Base-by-base conservation (phyloP, 2,888 invertebrate genomes). In the Gymnosoma rotundatum region DNA sequence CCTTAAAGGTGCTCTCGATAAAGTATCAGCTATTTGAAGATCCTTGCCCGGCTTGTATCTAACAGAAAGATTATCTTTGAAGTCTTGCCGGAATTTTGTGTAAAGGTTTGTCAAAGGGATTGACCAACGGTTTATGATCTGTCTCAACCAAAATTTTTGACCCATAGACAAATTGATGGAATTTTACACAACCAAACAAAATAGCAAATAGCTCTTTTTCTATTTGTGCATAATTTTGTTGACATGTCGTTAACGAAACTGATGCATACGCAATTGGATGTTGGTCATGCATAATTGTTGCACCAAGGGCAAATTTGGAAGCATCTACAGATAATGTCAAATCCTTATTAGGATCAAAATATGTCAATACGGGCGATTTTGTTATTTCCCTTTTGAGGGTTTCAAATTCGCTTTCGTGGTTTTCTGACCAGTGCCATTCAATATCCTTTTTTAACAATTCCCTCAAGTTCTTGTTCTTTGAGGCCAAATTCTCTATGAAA, bases 401-500 rank as follows among this genome's bases (percentile, higher is more conserved):
- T 21, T 72, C 50, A 45, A 83, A 81, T 25, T 83, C 78, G 21
- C n/a, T 50, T 12, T 78, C 69, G 50, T 79, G 76, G 16, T 2
- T 56, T 0, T 45, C 25, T 7, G 58, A 38, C 84, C 85, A 87
- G 58, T 85, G 78, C 74, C 86, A 83, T 10, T 78, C 45, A 20
- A 74, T 63, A 36, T 87, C 72, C 21, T 86, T 81, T 38, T 76
- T 86, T 48, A 86, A 78, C 6, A 86, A 63, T 32, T 79, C 73
- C 2, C 81, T 78, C 21, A 83, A 83, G 76, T 83, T 72, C 50
- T 67, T 76, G 50, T 76, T 86, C 60, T 86, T 79, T 7, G n/a
- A 25, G 7, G 87, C 83, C 64, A 88, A 54, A 74, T 83, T 84
- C n/a, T 86, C 72, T 63, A 88, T 83, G 85, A 88, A 88, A 12